phyloP scores from a whole-genome alignment of 2,797 vertebrate genomes.

The Bradypodion ventrale region DNA sequence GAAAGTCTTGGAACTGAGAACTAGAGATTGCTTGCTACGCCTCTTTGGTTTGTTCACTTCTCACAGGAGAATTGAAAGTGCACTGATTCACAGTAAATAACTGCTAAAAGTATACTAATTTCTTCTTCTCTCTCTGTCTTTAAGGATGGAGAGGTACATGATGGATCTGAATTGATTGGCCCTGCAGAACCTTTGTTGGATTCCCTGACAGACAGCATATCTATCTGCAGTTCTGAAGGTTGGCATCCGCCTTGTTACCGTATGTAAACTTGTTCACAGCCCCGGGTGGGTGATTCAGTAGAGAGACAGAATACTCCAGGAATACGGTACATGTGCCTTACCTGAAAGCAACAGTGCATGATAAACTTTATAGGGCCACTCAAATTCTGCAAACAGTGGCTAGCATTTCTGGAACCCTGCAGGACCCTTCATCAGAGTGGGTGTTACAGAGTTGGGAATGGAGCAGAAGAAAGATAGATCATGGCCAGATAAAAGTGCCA shows the following conservation, averaged over 20 bases:
- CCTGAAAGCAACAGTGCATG: too few species aligned
- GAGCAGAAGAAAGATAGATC: too few species aligned
- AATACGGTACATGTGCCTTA: too few species aligned
- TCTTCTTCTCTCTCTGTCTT: constrained; percentile 54
- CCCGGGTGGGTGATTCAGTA: neutral
- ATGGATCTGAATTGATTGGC: constrained; percentile 95
- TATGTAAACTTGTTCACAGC: neutral
- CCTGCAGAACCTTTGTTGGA: constrained; percentile 87
- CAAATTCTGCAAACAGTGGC: too few species aligned
- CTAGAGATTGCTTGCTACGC: neutral
- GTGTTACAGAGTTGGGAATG: too few species aligned
- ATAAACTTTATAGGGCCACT: too few species aligned
- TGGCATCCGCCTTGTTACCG: constrained; percentile 36
- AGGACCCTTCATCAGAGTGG: too few species aligned
- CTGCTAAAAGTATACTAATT: neutral
- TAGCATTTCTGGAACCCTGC: too few species aligned
- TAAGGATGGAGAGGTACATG: constrained; percentile 92
- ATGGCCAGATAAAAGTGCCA: too few species aligned
- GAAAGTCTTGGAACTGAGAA: neutral
- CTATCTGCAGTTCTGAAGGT: constrained; percentile 94
- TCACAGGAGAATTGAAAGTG: neutral
- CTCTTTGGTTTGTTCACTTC: neutral
- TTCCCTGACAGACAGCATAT: constrained; percentile 85
- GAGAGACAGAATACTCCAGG: neutral
- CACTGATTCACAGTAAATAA: neutral